These are phyloP conservation scores for Idaea dimidiata DNA, from an alignment of 2,888 invertebrate genomes.

Conservation along the genomic window DNA sequence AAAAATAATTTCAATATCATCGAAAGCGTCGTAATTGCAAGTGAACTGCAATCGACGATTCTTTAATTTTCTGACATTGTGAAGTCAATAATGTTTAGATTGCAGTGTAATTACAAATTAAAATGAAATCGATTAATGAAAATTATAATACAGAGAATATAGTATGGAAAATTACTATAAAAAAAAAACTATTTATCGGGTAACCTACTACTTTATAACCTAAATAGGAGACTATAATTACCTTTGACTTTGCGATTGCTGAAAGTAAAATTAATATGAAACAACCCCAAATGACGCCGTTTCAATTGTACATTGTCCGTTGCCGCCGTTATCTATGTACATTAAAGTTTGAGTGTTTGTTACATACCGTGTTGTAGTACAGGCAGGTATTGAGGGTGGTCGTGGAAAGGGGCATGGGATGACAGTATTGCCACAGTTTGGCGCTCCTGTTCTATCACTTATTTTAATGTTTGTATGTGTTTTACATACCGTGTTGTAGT, in stretches of 20 bases:
- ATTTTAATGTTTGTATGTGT: constrained; percentile 17
- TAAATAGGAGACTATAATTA: too few species aligned
- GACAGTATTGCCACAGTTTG: constrained; percentile 3
- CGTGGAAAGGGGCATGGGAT: constrained; percentile 12
- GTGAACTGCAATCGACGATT: constrained; percentile 7
- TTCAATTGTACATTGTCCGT: constrained; percentile 13
- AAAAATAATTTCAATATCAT: too few species aligned
- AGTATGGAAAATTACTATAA: too few species aligned
- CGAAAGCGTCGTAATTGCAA: too few species aligned
- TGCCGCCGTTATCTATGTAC: constrained; percentile 21
- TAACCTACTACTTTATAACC: too few species aligned
- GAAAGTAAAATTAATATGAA: neutral
- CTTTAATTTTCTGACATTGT: too few species aligned
- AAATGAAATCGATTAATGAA: constrained; percentile 16
- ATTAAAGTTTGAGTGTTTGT: constrained; percentile 16
- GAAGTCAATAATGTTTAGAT: too few species aligned
- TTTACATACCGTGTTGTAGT: constrained; percentile 7
- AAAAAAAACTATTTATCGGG: constrained; percentile 10
- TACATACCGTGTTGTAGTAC: constrained; percentile 8
- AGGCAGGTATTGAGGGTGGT: constrained; percentile 11
- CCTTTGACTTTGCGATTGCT: neutral
- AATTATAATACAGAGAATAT: too few species aligned
- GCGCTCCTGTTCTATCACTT: constrained; percentile 3
- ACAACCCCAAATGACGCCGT: constrained; percentile 8
- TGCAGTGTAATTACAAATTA: too few species aligned